Evolutionary conservation across 1,140 invertebrate genomes (phyloP), one percentile per base, ranked within the genome.

Genomic region (Heliconius hermathena): DNA sequence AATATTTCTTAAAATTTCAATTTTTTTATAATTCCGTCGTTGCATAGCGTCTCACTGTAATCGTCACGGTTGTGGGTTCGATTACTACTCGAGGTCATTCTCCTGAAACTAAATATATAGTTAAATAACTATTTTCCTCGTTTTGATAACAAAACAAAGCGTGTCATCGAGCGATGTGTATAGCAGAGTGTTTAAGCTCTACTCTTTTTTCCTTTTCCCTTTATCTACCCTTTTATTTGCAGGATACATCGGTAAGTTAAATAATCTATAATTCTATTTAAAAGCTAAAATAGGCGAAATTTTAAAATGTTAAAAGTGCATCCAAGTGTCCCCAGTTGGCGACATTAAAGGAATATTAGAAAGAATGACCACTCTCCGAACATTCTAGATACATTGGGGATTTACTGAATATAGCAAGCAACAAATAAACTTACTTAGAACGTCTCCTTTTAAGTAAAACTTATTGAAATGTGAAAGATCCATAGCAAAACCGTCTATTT

Each of bases 391-490:
- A 66, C 79, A 72, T 80, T 80, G 79, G 74, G 79, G 73, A 74
- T 77, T 73, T 38, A 74, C 74, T 46, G 78, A 75, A 77, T 82
- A 75, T 74, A 74, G 80, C 79, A 78, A 82, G 81, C 76, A 78
- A 78, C 80, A 81, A 81, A 84, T 82, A 66, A 66, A 66, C 22
- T 66, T 13, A 66, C 22, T 26, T 66, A 5, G n/a, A 66, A 26
- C 57, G 57, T 66, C 57, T 3, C 11, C 57, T 66, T 66, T 16
- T 66, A 66, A 66, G 57, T 26, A 66, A 66, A 66, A 66, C 20
- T 66, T 66, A 66, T 66, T 66, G 57, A 66, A 66, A 60, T 26
- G 54, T 66, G 1, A 66, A 66, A 66, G 57, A 66, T 66, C 22
- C 4, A 66, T 29, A 29, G 9, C 11, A n/a, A 66, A 66, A 66